Evolutionary conservation across 2,113 vertebrate genomes (phyloP).

Genomic region (Albula goreensis): DNA sequence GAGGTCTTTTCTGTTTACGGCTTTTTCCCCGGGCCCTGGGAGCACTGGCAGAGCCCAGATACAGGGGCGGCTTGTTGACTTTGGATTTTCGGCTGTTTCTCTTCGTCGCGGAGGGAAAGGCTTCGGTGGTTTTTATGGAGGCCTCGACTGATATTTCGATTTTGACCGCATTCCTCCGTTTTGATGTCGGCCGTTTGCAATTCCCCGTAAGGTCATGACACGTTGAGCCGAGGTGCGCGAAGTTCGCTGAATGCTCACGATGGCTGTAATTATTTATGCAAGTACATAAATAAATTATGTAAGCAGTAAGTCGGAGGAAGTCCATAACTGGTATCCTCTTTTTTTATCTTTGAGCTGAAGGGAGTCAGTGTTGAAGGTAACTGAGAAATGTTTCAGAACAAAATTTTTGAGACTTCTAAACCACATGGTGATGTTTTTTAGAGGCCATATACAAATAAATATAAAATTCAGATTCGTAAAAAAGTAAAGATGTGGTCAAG

Average conservation of each 20-base stretch:
- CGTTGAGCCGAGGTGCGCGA: constrained; percentile 50
- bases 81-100: constrained; percentile 75
- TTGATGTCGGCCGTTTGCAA: constrained; percentile 71
- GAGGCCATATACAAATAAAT: no score
- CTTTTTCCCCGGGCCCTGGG: constrained; percentile 50
- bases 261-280: constrained; percentile 20
- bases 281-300: constrained; percentile 8
- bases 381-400: no score
- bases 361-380: neutral
- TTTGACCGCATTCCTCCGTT: constrained; percentile 59
- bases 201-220: constrained; percentile 55
- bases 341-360: neutral
- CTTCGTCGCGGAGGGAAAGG: constrained; percentile 69
- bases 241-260: constrained; percentile 53
- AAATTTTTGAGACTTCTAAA: neutral
- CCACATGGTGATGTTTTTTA: neutral
- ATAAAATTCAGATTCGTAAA: no score
- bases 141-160: constrained; percentile 69
- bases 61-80: constrained; percentile 68
- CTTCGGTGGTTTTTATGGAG: constrained; percentile 71
- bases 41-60: constrained; percentile 56
- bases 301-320: neutral
- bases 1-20: constrained; percentile 65
- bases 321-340: neutral
- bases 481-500: no score